Conservation (phyloP, 1,140 invertebrate species). For the Camponotus vicinus region DNA sequence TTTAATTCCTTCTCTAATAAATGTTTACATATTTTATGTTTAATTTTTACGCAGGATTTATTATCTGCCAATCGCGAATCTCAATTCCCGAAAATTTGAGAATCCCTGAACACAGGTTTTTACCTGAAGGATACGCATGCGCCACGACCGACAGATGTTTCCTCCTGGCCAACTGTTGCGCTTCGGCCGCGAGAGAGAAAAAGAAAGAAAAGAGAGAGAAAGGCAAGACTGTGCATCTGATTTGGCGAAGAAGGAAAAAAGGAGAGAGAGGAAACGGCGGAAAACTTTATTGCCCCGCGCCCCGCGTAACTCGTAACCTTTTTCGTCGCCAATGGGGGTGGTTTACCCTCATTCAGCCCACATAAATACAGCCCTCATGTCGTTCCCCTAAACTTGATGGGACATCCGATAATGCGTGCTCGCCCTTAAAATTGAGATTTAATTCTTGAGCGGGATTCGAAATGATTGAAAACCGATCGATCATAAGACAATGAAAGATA, state of each 20-base stretch:
- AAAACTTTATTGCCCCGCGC: slow-evolving; percentile 61
- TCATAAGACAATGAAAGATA: neutral
- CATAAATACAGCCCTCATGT: slow-evolving; percentile 34
- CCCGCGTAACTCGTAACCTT: slow-evolving; percentile 24
- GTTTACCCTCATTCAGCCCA: neutral
- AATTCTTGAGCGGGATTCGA: neutral
- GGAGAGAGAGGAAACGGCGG: slow-evolving; percentile 33
- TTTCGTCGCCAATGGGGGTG: slow-evolving; percentile 23
- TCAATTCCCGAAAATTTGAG: slow-evolving; percentile 76
- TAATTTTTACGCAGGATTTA: neutral
- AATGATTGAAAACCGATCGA: neutral
- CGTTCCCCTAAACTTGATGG: slow-evolving; percentile 53
- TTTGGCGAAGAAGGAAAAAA: slow-evolving; percentile 41
- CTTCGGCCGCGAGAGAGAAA: slow-evolving; percentile 65
- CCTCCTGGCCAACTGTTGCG: slow-evolving; percentile 83
- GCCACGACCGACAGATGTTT: slow-evolving; percentile 83
- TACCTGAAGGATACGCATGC: slow-evolving; percentile 80
- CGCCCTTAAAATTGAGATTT: slow-evolving; percentile 52
- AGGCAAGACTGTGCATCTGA: slow-evolving; percentile 27
- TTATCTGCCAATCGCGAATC: neutral
- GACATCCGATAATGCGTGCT: slow-evolving; percentile 57
- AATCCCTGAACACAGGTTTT: slow-evolving; percentile 80
- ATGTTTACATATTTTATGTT: too few relatives aligned
- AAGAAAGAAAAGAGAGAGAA: slow-evolving; percentile 63
- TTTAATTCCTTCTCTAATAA: too few relatives aligned